phyloP scores from a whole-genome alignment of 2,113 vertebrate species.

The Macrotis lagotis region DNA sequence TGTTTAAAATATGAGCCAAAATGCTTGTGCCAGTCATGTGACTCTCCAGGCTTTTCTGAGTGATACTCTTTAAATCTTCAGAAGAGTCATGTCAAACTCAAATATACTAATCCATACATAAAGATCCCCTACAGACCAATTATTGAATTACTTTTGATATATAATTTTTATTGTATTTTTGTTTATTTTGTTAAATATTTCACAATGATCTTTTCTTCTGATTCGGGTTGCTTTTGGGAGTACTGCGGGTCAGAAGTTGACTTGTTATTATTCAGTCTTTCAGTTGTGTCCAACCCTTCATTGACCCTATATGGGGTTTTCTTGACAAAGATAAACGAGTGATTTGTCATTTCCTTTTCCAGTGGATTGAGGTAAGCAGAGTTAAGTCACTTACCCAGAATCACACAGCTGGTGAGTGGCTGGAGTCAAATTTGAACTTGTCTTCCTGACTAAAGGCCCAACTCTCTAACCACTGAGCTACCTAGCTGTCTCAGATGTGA shows the following conservation, averaged over 20 bases:
- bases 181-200: neutral
- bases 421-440: too few species aligned
- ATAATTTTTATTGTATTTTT: neutral
- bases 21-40: neutral
- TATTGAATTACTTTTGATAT: neutral
- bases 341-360: neutral
- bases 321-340: neutral
- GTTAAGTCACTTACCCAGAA: neutral
- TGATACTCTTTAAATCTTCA: neutral
- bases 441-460: neutral
- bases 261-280: too few species aligned
- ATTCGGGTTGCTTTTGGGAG: neutral
- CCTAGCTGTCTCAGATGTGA: neutral
- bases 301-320: neutral
- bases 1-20: neutral
- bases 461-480: neutral
- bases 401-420: neutral
- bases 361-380: neutral
- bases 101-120: neutral
- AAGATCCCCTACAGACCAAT: neutral
- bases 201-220: neutral
- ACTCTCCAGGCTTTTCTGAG: neutral
- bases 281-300: too few species aligned
- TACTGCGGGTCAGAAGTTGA: neutral
- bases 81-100: neutral